These are phyloP conservation scores for Pyrrhura leucotis DNA, from an alignment of 2,797 vertebrate genomes.

Conservation along the genomic window DNA sequence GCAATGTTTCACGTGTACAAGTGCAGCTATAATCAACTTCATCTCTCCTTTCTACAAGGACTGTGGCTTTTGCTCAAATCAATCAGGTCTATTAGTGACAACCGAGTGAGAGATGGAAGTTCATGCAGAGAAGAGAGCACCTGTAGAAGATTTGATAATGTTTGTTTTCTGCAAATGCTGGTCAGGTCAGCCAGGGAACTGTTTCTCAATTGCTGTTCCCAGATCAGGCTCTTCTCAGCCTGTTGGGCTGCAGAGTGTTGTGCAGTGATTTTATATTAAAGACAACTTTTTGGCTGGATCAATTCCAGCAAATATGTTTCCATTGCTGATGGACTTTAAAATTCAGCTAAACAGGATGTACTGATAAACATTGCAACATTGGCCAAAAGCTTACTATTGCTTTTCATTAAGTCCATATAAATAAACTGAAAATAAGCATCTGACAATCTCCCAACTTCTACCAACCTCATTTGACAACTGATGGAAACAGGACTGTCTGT, in stretches of 20 bases:
- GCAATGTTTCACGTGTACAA: not conserved
- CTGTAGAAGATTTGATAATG: not conserved
- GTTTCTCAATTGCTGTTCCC: not conserved
- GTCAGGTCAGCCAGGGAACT: not conserved
- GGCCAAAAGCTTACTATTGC: not conserved
- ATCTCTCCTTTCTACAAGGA: not conserved
- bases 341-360: not conserved
- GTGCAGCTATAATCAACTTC: not conserved
- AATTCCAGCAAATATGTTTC: not conserved
- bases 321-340: not conserved
- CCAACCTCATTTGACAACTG: not conserved
- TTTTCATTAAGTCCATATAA: not conserved
- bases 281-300: not conserved
- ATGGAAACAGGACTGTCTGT: fast-evolving
- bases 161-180: not conserved
- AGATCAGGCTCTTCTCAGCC: not conserved
- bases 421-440: not conserved
- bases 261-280: not conserved
- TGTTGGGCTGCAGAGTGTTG: not conserved
- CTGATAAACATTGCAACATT: not conserved
- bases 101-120: fast-evolving
- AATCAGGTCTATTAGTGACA: not conserved
- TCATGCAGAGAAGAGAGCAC: not conserved
- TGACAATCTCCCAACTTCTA: not conserved
- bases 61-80: not conserved